Evolutionary conservation across 2,888 invertebrate genomes (phyloP).

Genomic region (Scelioninae gen. 2): DNA sequence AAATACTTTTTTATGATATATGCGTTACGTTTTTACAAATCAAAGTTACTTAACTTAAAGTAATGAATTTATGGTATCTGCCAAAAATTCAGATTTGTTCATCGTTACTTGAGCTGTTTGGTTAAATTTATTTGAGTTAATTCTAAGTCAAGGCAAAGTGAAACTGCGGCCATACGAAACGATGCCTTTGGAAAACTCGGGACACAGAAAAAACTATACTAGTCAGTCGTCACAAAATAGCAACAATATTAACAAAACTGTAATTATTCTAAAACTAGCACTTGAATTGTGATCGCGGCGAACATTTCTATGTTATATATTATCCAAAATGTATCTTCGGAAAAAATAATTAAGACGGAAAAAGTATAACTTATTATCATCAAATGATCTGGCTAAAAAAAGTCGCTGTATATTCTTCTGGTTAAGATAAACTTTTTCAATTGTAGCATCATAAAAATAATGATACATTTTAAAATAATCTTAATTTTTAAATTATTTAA

Average conservation of each 20-base stretch:
- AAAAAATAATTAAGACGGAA: too few species aligned
- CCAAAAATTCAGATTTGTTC: background rate
- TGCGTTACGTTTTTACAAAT: background rate
- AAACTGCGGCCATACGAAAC: background rate
- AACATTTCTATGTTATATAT: background rate
- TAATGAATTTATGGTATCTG: background rate
- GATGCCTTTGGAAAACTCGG: background rate
- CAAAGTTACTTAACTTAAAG: background rate
- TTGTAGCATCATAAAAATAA: too few species aligned
- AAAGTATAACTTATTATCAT: background rate
- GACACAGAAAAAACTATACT: slow-evolving; percentile 8
- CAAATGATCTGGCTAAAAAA: too few species aligned
- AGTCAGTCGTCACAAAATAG: slow-evolving; percentile 15
- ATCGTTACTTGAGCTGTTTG: slow-evolving; percentile 9
- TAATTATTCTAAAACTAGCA: background rate
- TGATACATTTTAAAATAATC: too few species aligned
- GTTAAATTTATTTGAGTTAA: slow-evolving; percentile 4
- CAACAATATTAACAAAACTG: background rate
- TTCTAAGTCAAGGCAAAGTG: slow-evolving; percentile 5
- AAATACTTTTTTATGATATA: background rate
- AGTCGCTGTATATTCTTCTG: too few species aligned
- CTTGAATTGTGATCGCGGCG: background rate
- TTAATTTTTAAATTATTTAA: too few species aligned
- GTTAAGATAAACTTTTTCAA: too few species aligned
- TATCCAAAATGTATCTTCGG: background rate